These are phyloP conservation scores for Salvelinus namaycush DNA, from an alignment of 2,113 vertebrate species.

Conservation along the genomic window DNA sequence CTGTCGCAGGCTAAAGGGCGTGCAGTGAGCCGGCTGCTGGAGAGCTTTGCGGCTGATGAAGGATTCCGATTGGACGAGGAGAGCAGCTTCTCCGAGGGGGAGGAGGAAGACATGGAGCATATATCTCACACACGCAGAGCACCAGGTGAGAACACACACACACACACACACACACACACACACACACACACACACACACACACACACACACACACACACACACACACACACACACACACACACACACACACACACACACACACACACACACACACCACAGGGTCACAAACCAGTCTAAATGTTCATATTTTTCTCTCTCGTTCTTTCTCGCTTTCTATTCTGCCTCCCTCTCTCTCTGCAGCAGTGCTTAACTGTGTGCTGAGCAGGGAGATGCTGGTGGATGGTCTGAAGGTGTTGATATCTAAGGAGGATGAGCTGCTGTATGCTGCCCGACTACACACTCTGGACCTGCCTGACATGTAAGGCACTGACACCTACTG, in stretches of 20 bases:
- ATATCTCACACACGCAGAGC: conserved; percentile 68
- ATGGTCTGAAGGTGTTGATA: conserved; percentile 92
- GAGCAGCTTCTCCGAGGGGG: conserved; percentile 91
- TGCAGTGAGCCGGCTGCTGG: conserved; percentile 87
- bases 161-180: conserved; percentile 23
- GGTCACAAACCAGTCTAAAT: conserved; percentile 13
- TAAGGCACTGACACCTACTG: conserved; percentile 61
- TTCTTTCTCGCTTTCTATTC: neutral
- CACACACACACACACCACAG: conserved; percentile 13
- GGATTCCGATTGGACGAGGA: conserved; percentile 87
- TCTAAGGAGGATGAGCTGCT: conserved; percentile 95
- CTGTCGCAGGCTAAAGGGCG: conserved; percentile 78
- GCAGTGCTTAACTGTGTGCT: conserved; percentile 82
- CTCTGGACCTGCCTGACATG: conserved; percentile 93
- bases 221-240: too few species aligned
- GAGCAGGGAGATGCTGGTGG: conserved; percentile 88
- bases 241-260: neutral
- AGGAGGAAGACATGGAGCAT: conserved; percentile 69
- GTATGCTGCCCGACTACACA: conserved; percentile 89
- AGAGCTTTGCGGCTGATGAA: conserved; percentile 87
- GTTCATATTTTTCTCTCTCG: conserved; percentile 10
- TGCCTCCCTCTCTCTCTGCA: conserved; percentile 36
- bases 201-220: neutral
- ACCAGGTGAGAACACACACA: conserved; percentile 58
- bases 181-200: neutral